Base-by-base conservation (phyloP, 1,140 invertebrate genomes). In the Scylla paramamosain region DNA sequence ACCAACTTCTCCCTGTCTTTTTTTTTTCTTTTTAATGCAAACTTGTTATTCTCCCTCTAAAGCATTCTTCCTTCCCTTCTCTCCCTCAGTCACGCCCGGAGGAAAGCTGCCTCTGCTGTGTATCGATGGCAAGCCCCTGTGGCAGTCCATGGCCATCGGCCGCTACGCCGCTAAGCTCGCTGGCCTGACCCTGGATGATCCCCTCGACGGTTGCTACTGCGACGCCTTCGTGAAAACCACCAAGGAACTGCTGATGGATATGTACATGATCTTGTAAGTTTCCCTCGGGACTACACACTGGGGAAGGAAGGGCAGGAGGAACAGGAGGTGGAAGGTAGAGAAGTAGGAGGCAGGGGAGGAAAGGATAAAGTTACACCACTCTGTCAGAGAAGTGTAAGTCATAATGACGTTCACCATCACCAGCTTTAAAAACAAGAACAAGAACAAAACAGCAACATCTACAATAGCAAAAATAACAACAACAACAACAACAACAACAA, bases 191-290 rank as follows among this genome's bases (percentile, higher is more conserved):
- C 90, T 52, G 16, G 52, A 91, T 6, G 59, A 91, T 52, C 20
- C n/a, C 7, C 29, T 91, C 8, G 4, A 67, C 0, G 59, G 28
- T 14, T 48, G 48, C 48, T 91, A 31, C 59, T 59, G 48, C 32
- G 90, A 91, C 48, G 90, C 90, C 90, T n/a, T 91, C 0, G 90
- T 77, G n/a, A 52, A 91, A 25, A 91, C 48, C 48, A 4, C 46
- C 25, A 67, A 28, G 6, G 90, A 91, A 0, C 8, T 91, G 7
- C 0, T 77, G n/a, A 28, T n/a, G n/a, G 46, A n/a, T 4, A n/a
- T 16, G 48, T 48, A 12, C 48, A 91, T 31, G 90, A 67, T 48
- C 31, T 31, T n/a, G 90, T 67, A 31, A 91, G 89, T 91, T 8
- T 59, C 52, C 0, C 52, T 59, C 10, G 10, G 52, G 52, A 8